These are phyloP conservation scores for Ahaetulla prasina DNA, from an alignment of 2,113 vertebrate species.

Conservation along the genomic window DNA sequence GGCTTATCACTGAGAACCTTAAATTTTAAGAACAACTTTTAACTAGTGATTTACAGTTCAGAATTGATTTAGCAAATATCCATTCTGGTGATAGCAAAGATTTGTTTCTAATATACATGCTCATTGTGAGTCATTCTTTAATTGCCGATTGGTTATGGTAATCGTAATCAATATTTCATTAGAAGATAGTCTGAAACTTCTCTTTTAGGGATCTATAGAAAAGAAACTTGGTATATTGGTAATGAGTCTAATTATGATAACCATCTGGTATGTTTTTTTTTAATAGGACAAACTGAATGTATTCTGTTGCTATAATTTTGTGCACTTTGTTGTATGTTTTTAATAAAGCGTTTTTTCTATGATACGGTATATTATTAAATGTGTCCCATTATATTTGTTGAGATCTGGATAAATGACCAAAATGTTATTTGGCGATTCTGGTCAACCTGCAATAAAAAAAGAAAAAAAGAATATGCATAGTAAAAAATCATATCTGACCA, in stretches of 20 bases:
- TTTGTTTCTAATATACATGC: not conserved
- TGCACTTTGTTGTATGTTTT: conserved; percentile 65
- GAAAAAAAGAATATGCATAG: not conserved
- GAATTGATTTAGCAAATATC: conserved; percentile 20
- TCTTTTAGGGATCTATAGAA: conserved; percentile 34
- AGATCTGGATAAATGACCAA: conserved; percentile 73
- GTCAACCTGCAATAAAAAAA: not conserved
- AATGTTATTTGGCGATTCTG: not conserved
- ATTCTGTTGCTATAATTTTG: conserved; percentile 48
- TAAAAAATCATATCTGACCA: not conserved
- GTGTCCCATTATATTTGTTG: conserved; percentile 60
- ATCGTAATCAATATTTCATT: not conserved
- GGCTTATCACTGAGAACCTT: not conserved
- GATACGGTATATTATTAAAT: conserved; percentile 43
- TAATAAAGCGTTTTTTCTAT: conserved; percentile 43
- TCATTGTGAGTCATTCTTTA: conserved; percentile 22
- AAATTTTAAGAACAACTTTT: not conserved
- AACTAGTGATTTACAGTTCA: not conserved
- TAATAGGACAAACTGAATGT: conserved; percentile 45
- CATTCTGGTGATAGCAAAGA: not conserved
- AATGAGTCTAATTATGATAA: conserved; percentile 36
- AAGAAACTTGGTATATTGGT: conserved; percentile 18
- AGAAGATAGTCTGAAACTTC: conserved; percentile 33
- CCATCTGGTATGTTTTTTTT: conserved; percentile 17
- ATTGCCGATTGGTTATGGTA: conserved; percentile 7